Conservation (phyloP, 2,888 invertebrate species). For the Coenonympha arcania region DNA sequence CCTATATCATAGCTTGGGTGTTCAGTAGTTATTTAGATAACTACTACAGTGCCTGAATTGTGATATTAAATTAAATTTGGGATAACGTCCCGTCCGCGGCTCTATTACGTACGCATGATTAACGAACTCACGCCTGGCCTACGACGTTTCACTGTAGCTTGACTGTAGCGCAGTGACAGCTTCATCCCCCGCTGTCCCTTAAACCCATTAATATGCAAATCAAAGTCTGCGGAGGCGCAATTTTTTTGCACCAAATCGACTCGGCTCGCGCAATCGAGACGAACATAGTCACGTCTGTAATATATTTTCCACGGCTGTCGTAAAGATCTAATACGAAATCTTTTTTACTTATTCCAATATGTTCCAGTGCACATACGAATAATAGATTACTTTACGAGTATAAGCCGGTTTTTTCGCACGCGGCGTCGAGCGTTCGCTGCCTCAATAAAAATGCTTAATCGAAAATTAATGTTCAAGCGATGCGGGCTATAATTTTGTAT, state of each 20-base stretch:
- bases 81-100: too few species aligned
- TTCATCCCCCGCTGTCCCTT: constrained; percentile 47
- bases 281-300: constrained; percentile 58
- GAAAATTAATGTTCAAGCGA: constrained; percentile 48
- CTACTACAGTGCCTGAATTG: too few species aligned
- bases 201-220: constrained; percentile 73
- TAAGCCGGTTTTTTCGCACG: constrained; percentile 39
- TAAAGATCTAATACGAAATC: constrained; percentile 57
- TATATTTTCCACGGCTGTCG: constrained; percentile 53
- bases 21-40: too few species aligned
- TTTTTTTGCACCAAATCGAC: constrained; percentile 45
- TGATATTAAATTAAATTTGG: too few species aligned
- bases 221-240: constrained; percentile 39
- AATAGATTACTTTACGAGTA: constrained; percentile 18
- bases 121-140: too few species aligned
- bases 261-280: constrained; percentile 47
- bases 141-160: constrained; percentile 33
- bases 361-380: constrained; percentile 31
- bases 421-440: constrained; percentile 35
- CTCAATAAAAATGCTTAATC: constrained; percentile 53
- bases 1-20: too few species aligned
- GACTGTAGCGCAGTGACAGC: constrained; percentile 64
- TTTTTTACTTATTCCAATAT: constrained; percentile 61
- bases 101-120: too few species aligned
- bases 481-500: constrained; percentile 25